Conservation (phyloP, 1,140 invertebrate species). For the Drosophila varians region DNA sequence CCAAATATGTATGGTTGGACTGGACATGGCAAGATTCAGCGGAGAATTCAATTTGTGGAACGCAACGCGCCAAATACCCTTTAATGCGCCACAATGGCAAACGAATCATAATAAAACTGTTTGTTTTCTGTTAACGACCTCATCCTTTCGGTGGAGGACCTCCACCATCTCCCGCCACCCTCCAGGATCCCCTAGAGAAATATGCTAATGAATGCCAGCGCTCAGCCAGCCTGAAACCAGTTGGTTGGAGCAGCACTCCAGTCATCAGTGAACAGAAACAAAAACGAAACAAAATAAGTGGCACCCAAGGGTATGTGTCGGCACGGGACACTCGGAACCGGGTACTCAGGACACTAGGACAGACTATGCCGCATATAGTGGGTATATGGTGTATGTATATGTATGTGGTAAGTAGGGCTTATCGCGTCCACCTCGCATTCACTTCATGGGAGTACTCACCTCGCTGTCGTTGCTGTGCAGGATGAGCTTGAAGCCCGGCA, state of each 20-base stretch:
- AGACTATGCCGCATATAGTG: background rate
- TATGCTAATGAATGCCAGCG: conserved; percentile 78
- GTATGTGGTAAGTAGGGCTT: conserved; percentile 26
- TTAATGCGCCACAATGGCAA: conserved; percentile 56
- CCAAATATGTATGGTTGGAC: conserved; percentile 10
- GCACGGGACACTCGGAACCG: background rate
- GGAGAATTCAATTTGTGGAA: conserved; percentile 64
- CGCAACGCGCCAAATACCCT: conserved; percentile 57
- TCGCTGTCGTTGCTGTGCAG: conserved; percentile 99
- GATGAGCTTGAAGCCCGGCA: conserved; percentile 95
- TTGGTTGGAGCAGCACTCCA: conserved; percentile 15
- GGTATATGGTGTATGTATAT: background rate
- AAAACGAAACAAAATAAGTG: conserved; percentile 75
- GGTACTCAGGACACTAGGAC: conserved; percentile 29
- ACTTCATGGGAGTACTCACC: conserved; percentile 86
- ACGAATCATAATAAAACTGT: conserved; percentile 72
- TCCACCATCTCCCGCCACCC: background rate
- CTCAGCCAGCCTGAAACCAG: conserved; percentile 19
- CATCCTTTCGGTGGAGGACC: background rate
- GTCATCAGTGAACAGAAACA: conserved; percentile 55
- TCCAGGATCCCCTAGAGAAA: conserved; percentile 69
- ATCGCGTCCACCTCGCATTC: conserved; percentile 12
- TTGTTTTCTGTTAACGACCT: conserved; percentile 22
- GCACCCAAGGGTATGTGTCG: conserved; percentile 56
- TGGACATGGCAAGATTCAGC: conserved; percentile 30